A percentile compares a stretch with the other conserved stretches of the same genome.
Conservation (phyloP, 2,797 vertebrate genomes). For the Danio jaintianensis region DNA sequence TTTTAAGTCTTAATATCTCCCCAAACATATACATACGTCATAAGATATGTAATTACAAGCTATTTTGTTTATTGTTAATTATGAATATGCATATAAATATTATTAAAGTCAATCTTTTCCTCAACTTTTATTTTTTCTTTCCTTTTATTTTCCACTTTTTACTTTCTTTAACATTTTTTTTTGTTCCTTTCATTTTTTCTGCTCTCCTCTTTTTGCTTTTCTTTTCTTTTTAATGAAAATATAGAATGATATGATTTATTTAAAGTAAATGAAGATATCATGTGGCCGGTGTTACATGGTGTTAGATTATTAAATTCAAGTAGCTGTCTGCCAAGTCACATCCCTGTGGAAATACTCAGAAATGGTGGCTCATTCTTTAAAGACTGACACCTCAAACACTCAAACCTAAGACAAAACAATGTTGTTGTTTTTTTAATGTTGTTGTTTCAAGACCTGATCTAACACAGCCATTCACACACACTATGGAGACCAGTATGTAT, state of each 20-base stretch:
- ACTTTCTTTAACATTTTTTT: no score
- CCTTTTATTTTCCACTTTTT: no score
- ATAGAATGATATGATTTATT: background rate
- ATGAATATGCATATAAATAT: no score
- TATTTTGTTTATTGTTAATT: no score
- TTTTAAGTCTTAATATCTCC: no score
- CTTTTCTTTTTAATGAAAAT: no score
- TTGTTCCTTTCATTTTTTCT: no score
- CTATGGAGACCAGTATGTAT: background rate
- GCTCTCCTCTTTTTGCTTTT: no score
- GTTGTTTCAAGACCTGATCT: background rate
- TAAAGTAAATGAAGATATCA: background rate
- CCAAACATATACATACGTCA: no score
- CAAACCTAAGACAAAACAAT: background rate
- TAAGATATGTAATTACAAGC: no score
- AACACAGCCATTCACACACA: background rate
- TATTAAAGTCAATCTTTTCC: no score
- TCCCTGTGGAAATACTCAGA: background rate
- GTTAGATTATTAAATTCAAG: background rate
- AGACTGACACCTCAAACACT: background rate
- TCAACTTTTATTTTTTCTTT: no score
- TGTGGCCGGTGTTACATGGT: background rate
- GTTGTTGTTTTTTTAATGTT: slow-evolving; percentile 11
- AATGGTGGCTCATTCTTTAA: background rate
- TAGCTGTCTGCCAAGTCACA: background rate